Percentiles rank a stretch among this genome's conserved stretches.
Evolutionary conservation across 2,888 invertebrate genomes (phyloP).

Genomic region (Drosophila planitibia): DNA sequence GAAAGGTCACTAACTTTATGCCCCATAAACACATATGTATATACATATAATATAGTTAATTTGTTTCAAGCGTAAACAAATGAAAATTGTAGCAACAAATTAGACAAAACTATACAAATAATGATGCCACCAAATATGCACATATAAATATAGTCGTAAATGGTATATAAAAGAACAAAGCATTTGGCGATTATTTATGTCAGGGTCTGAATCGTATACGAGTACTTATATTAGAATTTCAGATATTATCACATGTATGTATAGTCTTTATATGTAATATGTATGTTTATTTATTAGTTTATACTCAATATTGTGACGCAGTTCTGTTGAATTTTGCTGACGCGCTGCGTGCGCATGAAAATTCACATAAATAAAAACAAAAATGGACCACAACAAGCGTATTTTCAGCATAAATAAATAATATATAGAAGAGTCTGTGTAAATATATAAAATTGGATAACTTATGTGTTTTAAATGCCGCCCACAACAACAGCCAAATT

Average conservation of each 20-base stretch:
- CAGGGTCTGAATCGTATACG: slow-evolving; percentile 17
- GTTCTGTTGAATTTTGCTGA: slow-evolving; percentile 48
- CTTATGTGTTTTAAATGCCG: slow-evolving; percentile 19
- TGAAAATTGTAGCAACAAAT: slow-evolving; percentile 6
- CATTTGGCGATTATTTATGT: slow-evolving; percentile 19
- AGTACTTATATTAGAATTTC: slow-evolving; percentile 14
- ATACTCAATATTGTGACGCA: slow-evolving; percentile 47
- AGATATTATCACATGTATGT: not conserved
- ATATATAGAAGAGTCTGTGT: not conserved
- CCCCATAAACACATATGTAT: not conserved
- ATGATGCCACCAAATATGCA: slow-evolving; percentile 20
- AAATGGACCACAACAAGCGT: slow-evolving; percentile 28
- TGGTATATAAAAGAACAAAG: not conserved
- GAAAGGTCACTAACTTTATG: slow-evolving; percentile 18
- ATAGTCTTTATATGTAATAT: not conserved
- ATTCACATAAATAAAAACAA: slow-evolving; percentile 41
- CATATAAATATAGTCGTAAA: not conserved
- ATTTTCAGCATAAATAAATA: slow-evolving; percentile 16
- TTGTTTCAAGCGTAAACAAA: slow-evolving; percentile 33
- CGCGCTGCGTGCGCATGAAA: slow-evolving; percentile 30
- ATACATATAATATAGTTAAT: slow-evolving; percentile 6
- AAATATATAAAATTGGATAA: slow-evolving; percentile 6
- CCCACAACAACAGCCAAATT: slow-evolving; percentile 11
- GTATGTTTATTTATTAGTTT: slow-evolving; percentile 14
- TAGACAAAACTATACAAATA: slow-evolving; percentile 16